Conservation (phyloP, 2,888 invertebrate genomes). For the Glaucopsyche alexis region DNA sequence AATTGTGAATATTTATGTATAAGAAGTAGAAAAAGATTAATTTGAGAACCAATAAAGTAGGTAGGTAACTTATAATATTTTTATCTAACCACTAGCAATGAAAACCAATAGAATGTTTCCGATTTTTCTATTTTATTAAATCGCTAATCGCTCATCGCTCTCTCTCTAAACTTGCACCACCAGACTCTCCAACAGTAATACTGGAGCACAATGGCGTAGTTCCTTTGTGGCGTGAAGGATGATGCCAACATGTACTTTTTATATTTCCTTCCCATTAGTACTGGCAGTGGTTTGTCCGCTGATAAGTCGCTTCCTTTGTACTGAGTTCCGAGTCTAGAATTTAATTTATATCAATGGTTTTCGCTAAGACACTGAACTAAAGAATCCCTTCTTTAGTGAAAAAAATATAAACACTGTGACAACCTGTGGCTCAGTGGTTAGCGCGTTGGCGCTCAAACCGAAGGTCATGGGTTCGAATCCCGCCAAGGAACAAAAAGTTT, state of each 20-base stretch:
- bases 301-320: constrained; percentile 26
- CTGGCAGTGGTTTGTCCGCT: constrained; percentile 20
- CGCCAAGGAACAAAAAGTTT: too few species aligned
- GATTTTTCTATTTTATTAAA: not conserved
- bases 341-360: constrained; percentile 18
- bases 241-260: constrained; percentile 45
- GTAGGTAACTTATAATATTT: too few species aligned
- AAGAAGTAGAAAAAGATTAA: too few species aligned
- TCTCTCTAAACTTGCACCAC: constrained; percentile 36
- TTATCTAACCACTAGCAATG: too few species aligned
- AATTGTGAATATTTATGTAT: too few species aligned
- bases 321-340: constrained; percentile 8
- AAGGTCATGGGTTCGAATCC: too few species aligned
- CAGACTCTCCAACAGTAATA: constrained; percentile 45
- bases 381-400: too few species aligned
- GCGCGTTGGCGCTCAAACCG: too few species aligned
- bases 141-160: not conserved
- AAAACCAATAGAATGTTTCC: too few species aligned
- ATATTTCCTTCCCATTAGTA: constrained; percentile 39
- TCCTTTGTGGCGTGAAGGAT: constrained; percentile 55
- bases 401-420: too few species aligned
- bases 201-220: constrained; percentile 57
- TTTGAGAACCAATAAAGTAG: too few species aligned
- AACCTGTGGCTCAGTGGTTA: too few species aligned
- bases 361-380: not conserved